Base-by-base conservation (phyloP, 2,888 invertebrate species). In the Selenia dentaria region DNA sequence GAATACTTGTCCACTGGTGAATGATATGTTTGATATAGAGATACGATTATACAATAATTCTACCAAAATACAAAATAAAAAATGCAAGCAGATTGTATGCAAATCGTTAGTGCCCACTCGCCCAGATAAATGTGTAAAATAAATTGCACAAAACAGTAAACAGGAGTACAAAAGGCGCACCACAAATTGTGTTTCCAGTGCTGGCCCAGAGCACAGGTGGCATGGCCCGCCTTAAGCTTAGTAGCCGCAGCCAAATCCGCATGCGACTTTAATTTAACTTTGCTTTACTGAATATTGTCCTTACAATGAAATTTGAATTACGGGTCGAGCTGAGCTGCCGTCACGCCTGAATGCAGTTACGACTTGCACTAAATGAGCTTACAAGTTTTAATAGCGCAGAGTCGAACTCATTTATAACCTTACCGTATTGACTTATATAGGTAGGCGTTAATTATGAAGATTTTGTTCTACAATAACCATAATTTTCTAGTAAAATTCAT, bases 181-280 rank as follows among this genome's bases (percentile, higher is more conserved):
- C 82, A 74, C 83, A 85, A 84, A 85, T 84, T 82, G 81, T 83
- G 75, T 84, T 86, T 80, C 74, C 83, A 82, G 71, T 74, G 70
- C 66, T 63, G 66, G 70, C 72, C 59, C 58, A 50, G 62, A 62
- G 74, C 68, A 82, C 88, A 86, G 86, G 85, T 87, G 86, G 73
- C 67, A 58, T 54, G 62, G 67, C 32, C 37, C 36, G 47, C 70
- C 79, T 78, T 84, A 79, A 85, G 83, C 84, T 76, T 62, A 62
- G 66, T 66, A 26, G 74, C 75, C 77, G 69, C 70, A 73, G 67
- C 78, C 71, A 80, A 85, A 85, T 84, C 85, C 83, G 79, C 74
- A 77, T 74, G 68, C 77, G 80, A 84, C 83, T 89, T 87, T 86
- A 83, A 89, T 88, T 88, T 89, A 88, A 89, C 84, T 89, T 88